Conservation (phyloP, 2,113 vertebrate species). For the Tringa solitaria region DNA sequence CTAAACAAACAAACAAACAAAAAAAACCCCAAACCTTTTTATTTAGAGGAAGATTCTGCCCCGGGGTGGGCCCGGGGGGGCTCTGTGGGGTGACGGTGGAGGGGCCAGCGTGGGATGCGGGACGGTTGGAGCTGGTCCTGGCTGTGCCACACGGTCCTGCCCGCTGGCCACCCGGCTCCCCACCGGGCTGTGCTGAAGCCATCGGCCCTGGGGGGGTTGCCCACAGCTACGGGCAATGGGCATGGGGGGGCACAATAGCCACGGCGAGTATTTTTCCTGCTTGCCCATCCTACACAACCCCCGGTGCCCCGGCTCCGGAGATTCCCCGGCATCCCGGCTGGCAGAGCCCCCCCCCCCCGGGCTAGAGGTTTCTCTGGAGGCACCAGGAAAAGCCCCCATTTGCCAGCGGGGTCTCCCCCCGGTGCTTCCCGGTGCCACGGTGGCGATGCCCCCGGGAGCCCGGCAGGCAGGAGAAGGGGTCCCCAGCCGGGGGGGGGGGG, state of each 20-base stretch:
- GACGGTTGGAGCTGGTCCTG: neutral
- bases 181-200: too few species aligned
- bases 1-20: neutral
- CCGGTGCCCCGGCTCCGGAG: neutral
- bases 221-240: neutral
- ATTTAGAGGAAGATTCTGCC: neutral
- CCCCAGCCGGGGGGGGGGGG: fast-evolving
- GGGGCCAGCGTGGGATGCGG: neutral
- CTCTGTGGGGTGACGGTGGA: neutral
- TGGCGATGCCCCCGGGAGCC: neutral
- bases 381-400: neutral
- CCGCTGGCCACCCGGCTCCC: fast-evolving
- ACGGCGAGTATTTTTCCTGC: neutral
- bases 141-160: neutral
- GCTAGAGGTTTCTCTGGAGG: neutral
- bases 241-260: neutral
- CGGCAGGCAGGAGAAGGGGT: neutral
- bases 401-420: neutral
- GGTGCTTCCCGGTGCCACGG: fast-evolving
- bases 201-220: neutral
- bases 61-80: fast-evolving
- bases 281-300: neutral
- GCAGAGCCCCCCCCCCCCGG: neutral
- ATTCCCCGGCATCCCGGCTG: neutral
- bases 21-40: neutral